phyloP scores from a whole-genome alignment of 2,797 vertebrate species.

The Orientallactaga sibirica region DNA sequence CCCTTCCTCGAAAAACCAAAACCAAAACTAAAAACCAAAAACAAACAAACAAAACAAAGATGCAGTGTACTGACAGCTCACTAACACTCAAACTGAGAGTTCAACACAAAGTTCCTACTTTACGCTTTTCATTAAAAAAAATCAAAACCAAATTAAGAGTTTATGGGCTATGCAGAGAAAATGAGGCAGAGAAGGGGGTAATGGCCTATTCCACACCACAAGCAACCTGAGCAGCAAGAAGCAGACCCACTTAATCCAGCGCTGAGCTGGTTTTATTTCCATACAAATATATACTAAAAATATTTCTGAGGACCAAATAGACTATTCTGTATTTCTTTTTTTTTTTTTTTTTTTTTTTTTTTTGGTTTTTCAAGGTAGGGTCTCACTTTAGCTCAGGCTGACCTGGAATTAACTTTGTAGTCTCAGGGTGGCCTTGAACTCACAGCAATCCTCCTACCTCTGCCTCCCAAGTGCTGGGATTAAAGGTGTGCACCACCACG shows the following conservation, averaged over 20 bases:
- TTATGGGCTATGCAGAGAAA: background rate
- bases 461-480: no score
- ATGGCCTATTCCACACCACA: background rate
- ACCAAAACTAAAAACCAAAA: no score
- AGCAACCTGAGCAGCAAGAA: background rate
- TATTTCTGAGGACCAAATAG: background rate
- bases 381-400: no score
- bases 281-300: conserved; percentile 12
- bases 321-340: background rate
- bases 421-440: no score
- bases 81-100: background rate
- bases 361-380: no score
- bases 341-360: no score
- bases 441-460: no score
- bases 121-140: conserved; percentile 3
- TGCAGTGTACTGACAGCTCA: background rate
- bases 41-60: no score
- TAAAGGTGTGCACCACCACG: no score
- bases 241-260: background rate
- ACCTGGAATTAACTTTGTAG: no score
- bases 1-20: no score
- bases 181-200: background rate
- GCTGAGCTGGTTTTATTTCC: background rate
- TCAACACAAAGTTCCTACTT: conserved; percentile 13
- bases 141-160: background rate